phyloP scores from a whole-genome alignment of 2,797 vertebrate species.

The Hoplostethus atlanticus region DNA sequence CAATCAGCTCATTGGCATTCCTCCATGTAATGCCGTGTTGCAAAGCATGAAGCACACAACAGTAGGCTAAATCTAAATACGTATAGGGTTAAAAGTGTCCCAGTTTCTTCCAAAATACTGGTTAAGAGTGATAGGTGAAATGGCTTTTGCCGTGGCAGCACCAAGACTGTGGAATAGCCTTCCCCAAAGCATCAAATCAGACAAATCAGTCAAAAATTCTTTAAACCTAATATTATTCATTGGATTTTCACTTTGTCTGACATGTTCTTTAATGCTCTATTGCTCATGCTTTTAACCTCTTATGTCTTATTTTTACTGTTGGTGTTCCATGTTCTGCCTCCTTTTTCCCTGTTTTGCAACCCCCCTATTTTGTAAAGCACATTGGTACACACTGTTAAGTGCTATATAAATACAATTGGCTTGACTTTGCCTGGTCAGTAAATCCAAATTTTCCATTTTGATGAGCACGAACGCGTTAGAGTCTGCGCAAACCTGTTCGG shows the following conservation, averaged over 20 bases:
- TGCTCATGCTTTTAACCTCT: slow-evolving; percentile 28
- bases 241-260: slow-evolving; percentile 20
- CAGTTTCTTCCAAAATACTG: slow-evolving; percentile 10
- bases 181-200: slow-evolving; percentile 38
- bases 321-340: slow-evolving; percentile 8
- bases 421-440: not conserved
- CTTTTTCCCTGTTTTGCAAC: not conserved
- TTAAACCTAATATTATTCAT: slow-evolving; percentile 46
- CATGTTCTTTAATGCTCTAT: not conserved
- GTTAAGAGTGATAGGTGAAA: slow-evolving; percentile 22
- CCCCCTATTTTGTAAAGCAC: too few relatives aligned
- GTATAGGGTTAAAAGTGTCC: slow-evolving; percentile 30
- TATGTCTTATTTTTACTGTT: slow-evolving; percentile 30
- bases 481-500: too few relatives aligned
- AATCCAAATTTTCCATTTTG: slow-evolving; percentile 15
- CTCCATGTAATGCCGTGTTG: not conserved
- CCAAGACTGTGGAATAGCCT: slow-evolving; percentile 21
- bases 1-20: not conserved
- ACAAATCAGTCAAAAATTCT: slow-evolving; percentile 44
- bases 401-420: too few relatives aligned
- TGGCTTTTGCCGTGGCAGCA: slow-evolving; percentile 33
- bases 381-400: too few relatives aligned
- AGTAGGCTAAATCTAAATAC: not conserved
- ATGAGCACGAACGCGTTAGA: not conserved
- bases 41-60: slow-evolving; percentile 5